A percentile compares a stretch with the other conserved stretches of the same genome.
phyloP scores from a whole-genome alignment of 2,888 invertebrate species.

The Empis livida region DNA sequence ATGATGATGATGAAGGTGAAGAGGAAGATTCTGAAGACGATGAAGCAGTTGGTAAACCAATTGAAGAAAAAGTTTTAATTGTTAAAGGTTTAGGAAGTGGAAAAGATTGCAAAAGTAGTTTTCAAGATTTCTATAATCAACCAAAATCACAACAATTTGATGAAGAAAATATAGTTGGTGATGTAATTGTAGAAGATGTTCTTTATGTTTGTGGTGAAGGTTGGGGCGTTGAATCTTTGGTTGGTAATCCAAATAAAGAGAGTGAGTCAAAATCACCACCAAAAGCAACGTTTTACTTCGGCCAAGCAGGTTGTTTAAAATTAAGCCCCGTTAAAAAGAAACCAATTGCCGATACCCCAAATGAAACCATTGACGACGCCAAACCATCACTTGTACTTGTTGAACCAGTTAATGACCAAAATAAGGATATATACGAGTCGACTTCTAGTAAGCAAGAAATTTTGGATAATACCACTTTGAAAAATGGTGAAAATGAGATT shows the following conservation, averaged over 20 bases:
- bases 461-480: slow-evolving; percentile 1
- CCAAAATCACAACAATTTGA: not conserved
- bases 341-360: not conserved
- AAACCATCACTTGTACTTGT: no score
- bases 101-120: slow-evolving; percentile 45
- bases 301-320: slow-evolving; percentile 36
- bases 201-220: slow-evolving; percentile 61
- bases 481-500: slow-evolving; percentile 10
- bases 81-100: slow-evolving; percentile 58
- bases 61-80: slow-evolving; percentile 60
- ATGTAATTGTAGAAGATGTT: slow-evolving; percentile 59
- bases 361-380: no score
- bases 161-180: slow-evolving; percentile 21
- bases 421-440: slow-evolving; percentile 1
- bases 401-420: slow-evolving; percentile 1
- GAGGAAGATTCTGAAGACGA: slow-evolving; percentile 24
- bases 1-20: slow-evolving; percentile 26
- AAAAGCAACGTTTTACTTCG: slow-evolving; percentile 36
- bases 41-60: slow-evolving; percentile 43
- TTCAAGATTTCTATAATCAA: slow-evolving; percentile 17
- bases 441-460: not conserved
- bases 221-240: slow-evolving; percentile 55
- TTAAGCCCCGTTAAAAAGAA: slow-evolving; percentile 28
- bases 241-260: slow-evolving; percentile 47
- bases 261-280: slow-evolving; percentile 19